Percentiles rank a stretch among this genome's conserved stretches.
Evolutionary conservation across 2,888 invertebrate genomes (phyloP).

Genomic region (Lacanobia oleracea): DNA sequence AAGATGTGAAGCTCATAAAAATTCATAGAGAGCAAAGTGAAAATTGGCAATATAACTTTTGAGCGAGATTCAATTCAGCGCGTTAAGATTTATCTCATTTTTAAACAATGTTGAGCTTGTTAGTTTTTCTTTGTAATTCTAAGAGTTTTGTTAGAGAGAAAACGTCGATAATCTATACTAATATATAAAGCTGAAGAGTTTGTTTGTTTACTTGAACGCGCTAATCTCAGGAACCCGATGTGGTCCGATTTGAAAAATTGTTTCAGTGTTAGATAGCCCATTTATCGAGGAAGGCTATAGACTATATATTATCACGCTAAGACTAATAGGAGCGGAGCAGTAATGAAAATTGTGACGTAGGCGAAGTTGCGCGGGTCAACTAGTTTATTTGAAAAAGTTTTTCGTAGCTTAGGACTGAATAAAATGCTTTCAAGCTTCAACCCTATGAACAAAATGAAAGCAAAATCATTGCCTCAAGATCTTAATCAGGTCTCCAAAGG

Average conservation of each 20-base stretch:
- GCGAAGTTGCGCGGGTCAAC: too few species aligned
- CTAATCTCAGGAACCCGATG: too few species aligned
- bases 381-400: neutral
- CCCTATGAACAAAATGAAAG: conserved; percentile 13
- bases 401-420: neutral
- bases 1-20: conserved; percentile 85
- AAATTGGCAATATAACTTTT: conserved; percentile 79
- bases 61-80: conserved; percentile 71
- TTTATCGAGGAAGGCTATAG: too few species aligned
- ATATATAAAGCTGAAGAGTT: too few species aligned
- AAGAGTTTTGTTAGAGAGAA: conserved; percentile 25
- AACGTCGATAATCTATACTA: neutral
- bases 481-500: conserved; percentile 45
- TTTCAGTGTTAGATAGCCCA: too few species aligned
- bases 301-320: too few species aligned
- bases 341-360: too few species aligned
- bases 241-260: too few species aligned
- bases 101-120: conserved; percentile 47
- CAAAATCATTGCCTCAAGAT: conserved; percentile 34
- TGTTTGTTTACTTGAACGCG: too few species aligned
- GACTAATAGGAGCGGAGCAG: too few species aligned
- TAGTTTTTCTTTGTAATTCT: conserved; percentile 24
- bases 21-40: conserved; percentile 84
- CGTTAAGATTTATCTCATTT: conserved; percentile 62
- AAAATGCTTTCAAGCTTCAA: neutral